Percentiles rank a stretch among this genome's conserved stretches.
Conservation (phyloP, 2,113 vertebrate species). For the Channa maculata region DNA sequence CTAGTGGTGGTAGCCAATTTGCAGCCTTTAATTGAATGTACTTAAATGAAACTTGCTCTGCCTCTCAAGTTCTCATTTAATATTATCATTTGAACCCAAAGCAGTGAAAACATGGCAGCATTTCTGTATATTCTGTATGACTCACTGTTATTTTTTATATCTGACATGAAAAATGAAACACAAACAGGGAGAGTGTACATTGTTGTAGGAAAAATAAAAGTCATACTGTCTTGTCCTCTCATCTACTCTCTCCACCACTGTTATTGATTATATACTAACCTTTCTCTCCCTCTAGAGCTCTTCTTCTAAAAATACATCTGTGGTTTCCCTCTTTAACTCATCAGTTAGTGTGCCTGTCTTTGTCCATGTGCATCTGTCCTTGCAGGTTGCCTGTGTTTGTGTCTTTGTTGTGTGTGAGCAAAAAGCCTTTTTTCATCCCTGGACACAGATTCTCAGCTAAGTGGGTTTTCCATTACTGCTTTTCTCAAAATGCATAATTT, state of each 20-base stretch:
- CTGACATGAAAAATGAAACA: not conserved
- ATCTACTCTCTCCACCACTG: constrained; percentile 51
- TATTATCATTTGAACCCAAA: too few species aligned
- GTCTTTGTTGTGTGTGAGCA: not conserved
- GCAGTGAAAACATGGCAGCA: too few species aligned
- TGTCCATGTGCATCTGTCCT: constrained; percentile 30
- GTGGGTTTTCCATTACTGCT: not conserved
- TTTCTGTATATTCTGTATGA: too few species aligned
- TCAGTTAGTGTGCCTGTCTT: constrained; percentile 15
- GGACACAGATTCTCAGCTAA: constrained; percentile 5
- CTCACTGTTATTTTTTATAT: not conserved
- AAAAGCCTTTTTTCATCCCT: constrained; percentile 13
- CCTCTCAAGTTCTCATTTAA: too few species aligned
- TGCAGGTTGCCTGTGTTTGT: constrained; percentile 30
- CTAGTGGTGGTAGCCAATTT: not conserved
- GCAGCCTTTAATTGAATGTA: not conserved
- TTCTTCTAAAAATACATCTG: constrained; percentile 74
- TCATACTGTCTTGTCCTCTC: constrained; percentile 40
- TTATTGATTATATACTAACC: constrained; percentile 83
- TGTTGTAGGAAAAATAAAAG: constrained; percentile 19
- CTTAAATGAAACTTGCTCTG: too few species aligned
- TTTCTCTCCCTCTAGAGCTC: constrained; percentile 58
- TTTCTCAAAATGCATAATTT: not conserved
- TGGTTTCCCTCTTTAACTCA: constrained; percentile 50
- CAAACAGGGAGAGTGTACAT: not conserved